Conservation (phyloP, 2,797 vertebrate genomes). For the Chiroxiphia lanceolata region DNA sequence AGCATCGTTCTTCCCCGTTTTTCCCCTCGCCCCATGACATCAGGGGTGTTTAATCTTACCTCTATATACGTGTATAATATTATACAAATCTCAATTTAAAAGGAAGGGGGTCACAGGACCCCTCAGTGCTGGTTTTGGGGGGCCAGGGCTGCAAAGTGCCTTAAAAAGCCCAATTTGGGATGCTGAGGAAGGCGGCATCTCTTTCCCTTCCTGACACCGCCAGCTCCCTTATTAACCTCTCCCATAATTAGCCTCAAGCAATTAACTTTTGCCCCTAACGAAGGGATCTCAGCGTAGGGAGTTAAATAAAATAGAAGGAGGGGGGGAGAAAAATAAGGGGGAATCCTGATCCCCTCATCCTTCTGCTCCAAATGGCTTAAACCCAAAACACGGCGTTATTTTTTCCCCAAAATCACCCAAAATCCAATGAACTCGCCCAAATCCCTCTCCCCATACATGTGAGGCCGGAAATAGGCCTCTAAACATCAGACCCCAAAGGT, state of each 20-base stretch:
- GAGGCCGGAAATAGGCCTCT: not conserved
- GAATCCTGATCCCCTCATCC: not conserved
- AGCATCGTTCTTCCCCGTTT: not conserved
- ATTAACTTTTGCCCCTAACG: constrained; percentile 36
- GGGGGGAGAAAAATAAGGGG: not conserved
- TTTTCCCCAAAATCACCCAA: not conserved
- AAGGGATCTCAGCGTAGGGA: not conserved
- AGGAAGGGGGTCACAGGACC: not conserved
- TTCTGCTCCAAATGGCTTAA: accelerated
- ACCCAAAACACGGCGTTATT: accelerated
- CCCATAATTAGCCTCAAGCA: not conserved
- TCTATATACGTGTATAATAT: not conserved
- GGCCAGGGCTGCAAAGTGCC: not conserved
- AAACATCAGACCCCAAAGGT: not conserved
- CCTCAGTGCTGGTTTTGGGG: not conserved
- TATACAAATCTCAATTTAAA: not conserved
- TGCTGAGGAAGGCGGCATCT: not conserved
- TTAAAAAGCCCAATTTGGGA: not conserved
- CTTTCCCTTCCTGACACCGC: not conserved
- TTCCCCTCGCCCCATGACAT: accelerated
- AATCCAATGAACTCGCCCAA: not conserved
- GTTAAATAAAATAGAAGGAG: not conserved
- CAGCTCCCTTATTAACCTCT: not conserved
- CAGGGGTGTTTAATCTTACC: not conserved
- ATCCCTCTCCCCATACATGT: accelerated